phyloP scores from a whole-genome alignment of 2,113 vertebrate species.

The Gallinago paraguaiae region DNA sequence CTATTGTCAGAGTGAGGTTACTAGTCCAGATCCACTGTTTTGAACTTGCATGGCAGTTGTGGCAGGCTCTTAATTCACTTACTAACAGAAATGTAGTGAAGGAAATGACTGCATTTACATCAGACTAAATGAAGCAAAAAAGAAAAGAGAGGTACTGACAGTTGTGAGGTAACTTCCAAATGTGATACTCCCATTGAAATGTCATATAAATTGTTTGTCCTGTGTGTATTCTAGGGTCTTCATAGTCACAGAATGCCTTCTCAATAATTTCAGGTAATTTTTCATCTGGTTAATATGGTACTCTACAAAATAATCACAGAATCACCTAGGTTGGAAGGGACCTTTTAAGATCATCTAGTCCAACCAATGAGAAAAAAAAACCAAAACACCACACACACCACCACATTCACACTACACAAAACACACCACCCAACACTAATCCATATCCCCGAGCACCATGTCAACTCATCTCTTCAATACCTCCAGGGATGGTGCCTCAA shows the following conservation, averaged over 20 bases:
- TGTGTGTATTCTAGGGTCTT: neutral
- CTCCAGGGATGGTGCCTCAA: no score
- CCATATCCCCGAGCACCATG: no score
- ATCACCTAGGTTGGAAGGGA: no score
- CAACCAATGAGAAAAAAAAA: no score
- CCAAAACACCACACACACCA: no score
- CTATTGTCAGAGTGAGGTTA: neutral
- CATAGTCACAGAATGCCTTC: neutral
- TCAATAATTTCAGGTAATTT: neutral
- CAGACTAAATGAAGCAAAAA: neutral
- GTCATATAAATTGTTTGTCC: neutral
- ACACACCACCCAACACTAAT: no score
- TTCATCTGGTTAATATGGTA: neutral
- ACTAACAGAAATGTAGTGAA: neutral
- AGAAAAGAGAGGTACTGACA: accelerated
- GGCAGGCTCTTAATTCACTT: neutral
- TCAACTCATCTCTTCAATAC: no score
- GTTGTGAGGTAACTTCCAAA: neutral
- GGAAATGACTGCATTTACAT: neutral
- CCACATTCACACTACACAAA: no score
- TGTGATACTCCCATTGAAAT: neutral
- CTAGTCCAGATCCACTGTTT: neutral
- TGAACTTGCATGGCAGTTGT: neutral
- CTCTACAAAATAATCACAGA: neutral
- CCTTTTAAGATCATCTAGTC: no score